Evolutionary conservation across 2,797 vertebrate genomes (phyloP), one percentile per base, ranked within the genome.

Genomic region (Kryptopterus vitreolus): DNA sequence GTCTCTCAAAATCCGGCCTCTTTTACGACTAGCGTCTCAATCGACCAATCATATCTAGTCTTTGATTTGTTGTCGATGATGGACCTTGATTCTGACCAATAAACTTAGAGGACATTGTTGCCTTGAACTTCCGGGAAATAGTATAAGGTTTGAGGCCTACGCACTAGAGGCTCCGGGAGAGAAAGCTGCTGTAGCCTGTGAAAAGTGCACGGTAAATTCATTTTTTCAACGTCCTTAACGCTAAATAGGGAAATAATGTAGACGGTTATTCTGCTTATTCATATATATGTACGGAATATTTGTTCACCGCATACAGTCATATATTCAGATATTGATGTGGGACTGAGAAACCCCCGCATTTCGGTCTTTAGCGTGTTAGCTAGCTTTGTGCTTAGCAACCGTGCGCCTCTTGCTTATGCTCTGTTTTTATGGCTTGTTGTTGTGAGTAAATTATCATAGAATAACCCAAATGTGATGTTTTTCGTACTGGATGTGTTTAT

Each of bases 31-130:
- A 74, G 15, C 76, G 48, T 82, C 77, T 48, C 5, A 70, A 71
- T 31, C 5, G 63, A 16, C 81, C 79, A 87, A 84, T 84, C 53
- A 4, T 8, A 50, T 18, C 33, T 4, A 35, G 31, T 1, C 16
- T 9, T n/a, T 52, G 7, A 7, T 13, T n/a, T 26, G 24, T 20
- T 26, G 3, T 43, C 1, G 1, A 5, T 76, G 31, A 81, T 10
- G 80, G 86, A 33, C 76, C 65, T 78, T 59, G 33, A 71, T 65
- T 8, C 1, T 4, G 31, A 6, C 83, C 86, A 88, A 88, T 88
- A 72, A 43, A 2, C 26, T 61, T 18, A 43, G 16, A 43, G 11
- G 13, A 24, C 48, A 33, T n/a, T 69, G 62, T 69, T 11, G 11
- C 29, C 59, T 38, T 55, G 46, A 52, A 70, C 70, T 71, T 88